Evolutionary conservation across 2,797 vertebrate genomes (phyloP).

Genomic region (Taenioides sp.): DNA sequence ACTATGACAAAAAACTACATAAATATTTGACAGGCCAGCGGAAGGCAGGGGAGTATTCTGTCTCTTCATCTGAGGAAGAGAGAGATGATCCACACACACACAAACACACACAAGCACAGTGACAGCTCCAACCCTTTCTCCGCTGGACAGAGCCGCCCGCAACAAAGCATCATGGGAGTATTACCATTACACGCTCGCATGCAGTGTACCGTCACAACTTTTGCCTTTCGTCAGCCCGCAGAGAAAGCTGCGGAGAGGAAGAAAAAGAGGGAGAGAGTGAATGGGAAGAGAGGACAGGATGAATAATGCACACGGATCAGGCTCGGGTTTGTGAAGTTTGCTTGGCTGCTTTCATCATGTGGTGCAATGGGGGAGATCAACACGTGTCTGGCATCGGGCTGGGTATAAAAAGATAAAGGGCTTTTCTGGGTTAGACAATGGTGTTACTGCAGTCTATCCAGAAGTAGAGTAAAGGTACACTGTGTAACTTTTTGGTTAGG

Average conservation of each 20-base stretch:
- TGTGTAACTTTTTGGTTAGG: too few species aligned
- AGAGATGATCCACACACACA: conserved; percentile 21
- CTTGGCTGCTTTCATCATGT: conserved; percentile 27
- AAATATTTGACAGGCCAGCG: conserved; percentile 28
- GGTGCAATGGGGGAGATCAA: background rate
- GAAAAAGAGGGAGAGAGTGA: conserved; percentile 7
- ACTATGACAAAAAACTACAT: conserved; percentile 22
- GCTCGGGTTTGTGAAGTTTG: conserved; percentile 47
- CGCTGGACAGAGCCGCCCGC: conserved; percentile 59
- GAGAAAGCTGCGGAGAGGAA: conserved; percentile 46
- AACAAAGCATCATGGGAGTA: conserved; percentile 66
- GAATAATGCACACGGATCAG: conserved; percentile 66
- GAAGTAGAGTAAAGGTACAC: background rate
- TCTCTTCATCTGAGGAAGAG: conserved; percentile 43
- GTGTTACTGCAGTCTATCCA: background rate
- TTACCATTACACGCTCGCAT: conserved; percentile 65
- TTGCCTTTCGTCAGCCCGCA: conserved; percentile 60
- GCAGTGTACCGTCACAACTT: conserved; percentile 43
- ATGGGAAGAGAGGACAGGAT: conserved; percentile 47
- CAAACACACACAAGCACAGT: conserved; percentile 41
- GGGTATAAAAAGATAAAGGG: background rate
- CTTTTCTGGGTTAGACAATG: background rate
- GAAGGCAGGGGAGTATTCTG: conserved; percentile 20
- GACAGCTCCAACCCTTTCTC: conserved; percentile 49
- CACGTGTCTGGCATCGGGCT: background rate